A percentile compares a stretch with the other conserved stretches of the same genome.
These are phyloP conservation scores for Gallinago paraguaiae DNA, from an alignment of 2,113 vertebrate genomes.

Conservation along the genomic window DNA sequence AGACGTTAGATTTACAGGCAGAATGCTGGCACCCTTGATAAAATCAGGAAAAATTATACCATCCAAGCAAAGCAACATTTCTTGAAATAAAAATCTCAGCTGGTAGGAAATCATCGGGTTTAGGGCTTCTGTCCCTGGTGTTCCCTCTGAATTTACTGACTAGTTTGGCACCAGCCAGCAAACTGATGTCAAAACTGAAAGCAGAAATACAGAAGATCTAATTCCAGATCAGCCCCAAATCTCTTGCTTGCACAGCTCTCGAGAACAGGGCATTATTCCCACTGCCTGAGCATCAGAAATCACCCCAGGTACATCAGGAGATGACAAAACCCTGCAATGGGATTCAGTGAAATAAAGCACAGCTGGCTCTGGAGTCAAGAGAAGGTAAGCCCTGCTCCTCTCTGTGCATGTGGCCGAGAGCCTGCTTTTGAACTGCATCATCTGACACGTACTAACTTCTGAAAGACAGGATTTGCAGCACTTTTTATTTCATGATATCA, in stretches of 20 bases:
- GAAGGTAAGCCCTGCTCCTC: not conserved
- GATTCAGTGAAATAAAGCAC: not conserved
- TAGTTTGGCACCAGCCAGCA: not conserved
- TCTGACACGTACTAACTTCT: not conserved
- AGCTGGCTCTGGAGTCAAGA: not conserved
- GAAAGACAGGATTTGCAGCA: not conserved
- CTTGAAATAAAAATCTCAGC: not conserved
- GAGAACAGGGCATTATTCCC: not conserved
- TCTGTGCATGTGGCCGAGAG: not conserved
- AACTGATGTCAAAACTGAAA: not conserved
- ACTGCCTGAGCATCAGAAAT: not conserved
- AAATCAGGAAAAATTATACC: not conserved
- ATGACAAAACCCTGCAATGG: not conserved
- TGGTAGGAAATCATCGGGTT: not conserved
- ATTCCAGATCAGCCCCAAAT: not conserved
- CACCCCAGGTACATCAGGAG: not conserved
- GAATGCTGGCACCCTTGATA: not conserved
- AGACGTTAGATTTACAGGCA: not conserved
- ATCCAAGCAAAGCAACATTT: not conserved
- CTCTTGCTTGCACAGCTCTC: not conserved
- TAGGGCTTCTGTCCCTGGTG: not conserved
- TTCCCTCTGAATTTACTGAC: constrained; percentile 1
- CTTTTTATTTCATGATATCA: not conserved
- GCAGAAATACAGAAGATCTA: not conserved
- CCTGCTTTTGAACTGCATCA: not conserved